phyloP scores from a whole-genome alignment of 2,888 invertebrate genomes.

The Agriopis aurantiaria region DNA sequence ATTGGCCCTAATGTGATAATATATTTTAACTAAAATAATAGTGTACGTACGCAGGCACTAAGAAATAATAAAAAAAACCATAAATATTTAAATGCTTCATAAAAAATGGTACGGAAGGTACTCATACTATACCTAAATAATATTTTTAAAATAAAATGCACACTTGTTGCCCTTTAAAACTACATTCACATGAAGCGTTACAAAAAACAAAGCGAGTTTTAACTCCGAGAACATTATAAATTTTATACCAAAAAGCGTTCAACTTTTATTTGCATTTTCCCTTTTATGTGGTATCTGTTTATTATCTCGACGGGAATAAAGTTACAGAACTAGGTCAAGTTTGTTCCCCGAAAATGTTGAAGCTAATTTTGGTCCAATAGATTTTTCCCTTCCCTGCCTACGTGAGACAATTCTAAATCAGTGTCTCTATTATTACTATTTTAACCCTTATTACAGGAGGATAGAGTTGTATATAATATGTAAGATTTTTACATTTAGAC shows the following conservation, averaged over 20 bases:
- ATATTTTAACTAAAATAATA: no score
- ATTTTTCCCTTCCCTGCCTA: conserved; percentile 50
- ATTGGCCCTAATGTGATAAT: no score
- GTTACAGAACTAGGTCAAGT: conserved; percentile 56
- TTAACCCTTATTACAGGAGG: conserved; percentile 20
- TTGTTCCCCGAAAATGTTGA: conserved; percentile 49
- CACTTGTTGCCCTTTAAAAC: not conserved
- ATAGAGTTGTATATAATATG: conserved; percentile 30
- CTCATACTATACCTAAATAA: no score
- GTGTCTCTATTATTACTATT: conserved; percentile 12
- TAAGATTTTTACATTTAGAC: conserved; percentile 32
- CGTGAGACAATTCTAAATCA: conserved; percentile 53
- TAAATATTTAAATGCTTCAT: no score
- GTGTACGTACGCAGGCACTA: no score
- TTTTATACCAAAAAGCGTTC: conserved; percentile 30
- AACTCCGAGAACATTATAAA: conserved; percentile 13
- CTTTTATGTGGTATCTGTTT: conserved; percentile 52
- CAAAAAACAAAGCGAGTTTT: conserved; percentile 21
- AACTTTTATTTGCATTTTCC: conserved; percentile 40
- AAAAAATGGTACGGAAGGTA: no score
- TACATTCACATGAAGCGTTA: conserved; percentile 7
- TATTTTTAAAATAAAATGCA: not conserved
- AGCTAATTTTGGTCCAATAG: conserved; percentile 55
- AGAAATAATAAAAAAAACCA: no score
- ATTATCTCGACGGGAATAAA: conserved; percentile 48